Base-by-base conservation (phyloP, 2,113 vertebrate species). In the Daubentonia madagascariensis region DNA sequence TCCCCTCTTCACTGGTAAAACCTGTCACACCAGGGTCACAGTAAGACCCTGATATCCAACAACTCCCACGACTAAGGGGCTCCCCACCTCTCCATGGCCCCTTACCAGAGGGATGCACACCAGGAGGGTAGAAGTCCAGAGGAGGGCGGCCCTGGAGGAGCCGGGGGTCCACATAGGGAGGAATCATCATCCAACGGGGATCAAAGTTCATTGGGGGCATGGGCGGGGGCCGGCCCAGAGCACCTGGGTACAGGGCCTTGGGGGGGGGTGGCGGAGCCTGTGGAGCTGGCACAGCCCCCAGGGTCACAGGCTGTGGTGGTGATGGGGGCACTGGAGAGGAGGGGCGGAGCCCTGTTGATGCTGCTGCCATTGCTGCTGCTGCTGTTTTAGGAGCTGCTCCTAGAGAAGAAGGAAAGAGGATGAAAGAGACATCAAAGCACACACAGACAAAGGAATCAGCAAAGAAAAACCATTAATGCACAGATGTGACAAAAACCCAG, bases 131-230 rank as follows among this genome's bases (percentile, higher is more conserved):
- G 98, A 99, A 99, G 93, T 99, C 99, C 98, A 99, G 99, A 52
- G 99, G 99, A 6, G 99, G 99, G 7, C 99, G 99, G 45, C 99
- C 99, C 96, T 99, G 99, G 92, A 99, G 99, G 94, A 99, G 99
- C 73, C 99, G 99, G 10, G 99, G 99, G 94, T 99, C 99, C 99
- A 99, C 99, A 85, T 99, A 99, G 67, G 99, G 98, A 97, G 98
- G 98, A 80, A 99, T 99, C 99, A 99, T 99, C 99, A 99, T 99
- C 99, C 99, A 99, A n/a, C 99, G 99, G 37, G 99, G 99, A 95
- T 99, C 99, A 89, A 99, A 99, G 98, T 99, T 99, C 98, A 99
- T 99, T 1, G 99, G 99, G 3, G 98, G 98, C 98, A 99, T 98
- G 52, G 99, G 99, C 1, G 99, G 99, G 2, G 99, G 99, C 52